Conservation (phyloP, 2,113 vertebrate genomes). For the Haplochromis burtoni region DNA sequence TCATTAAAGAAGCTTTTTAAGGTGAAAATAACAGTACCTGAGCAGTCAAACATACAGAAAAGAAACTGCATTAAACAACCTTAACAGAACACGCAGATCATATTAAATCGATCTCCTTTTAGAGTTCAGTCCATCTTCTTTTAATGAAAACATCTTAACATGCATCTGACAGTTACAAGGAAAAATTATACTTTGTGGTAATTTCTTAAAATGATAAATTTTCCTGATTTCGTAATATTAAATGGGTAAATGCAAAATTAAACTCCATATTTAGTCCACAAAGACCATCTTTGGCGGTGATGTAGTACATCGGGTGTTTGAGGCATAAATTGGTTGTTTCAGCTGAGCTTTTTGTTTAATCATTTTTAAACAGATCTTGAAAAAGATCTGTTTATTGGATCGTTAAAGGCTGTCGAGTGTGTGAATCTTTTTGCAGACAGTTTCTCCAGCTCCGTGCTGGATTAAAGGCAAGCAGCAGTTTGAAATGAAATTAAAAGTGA, state of each 20-base stretch:
- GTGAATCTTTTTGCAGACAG: neutral
- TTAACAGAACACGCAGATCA: neutral
- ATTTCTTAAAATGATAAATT: neutral
- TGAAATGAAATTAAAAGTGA: neutral
- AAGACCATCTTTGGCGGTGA: constrained; percentile 19
- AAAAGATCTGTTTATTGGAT: neutral
- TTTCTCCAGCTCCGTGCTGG: neutral
- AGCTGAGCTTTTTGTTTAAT: neutral
- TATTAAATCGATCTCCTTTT: neutral
- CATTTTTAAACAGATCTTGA: neutral
- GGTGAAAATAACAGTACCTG: constrained; percentile 32
- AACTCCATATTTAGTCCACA: neutral
- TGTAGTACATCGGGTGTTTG: constrained; percentile 10
- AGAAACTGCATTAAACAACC: neutral
- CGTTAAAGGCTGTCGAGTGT: neutral
- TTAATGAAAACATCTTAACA: neutral
- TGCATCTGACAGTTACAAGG: neutral
- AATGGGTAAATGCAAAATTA: neutral
- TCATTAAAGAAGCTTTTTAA: neutral
- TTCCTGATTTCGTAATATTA: neutral
- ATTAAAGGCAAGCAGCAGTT: constrained; percentile 18
- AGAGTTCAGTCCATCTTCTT: neutral
- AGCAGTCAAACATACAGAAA: constrained; percentile 26
- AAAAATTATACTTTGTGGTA: neutral
- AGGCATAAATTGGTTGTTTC: constrained; percentile 28